A percentile compares a stretch with the other conserved stretches of the same genome.
Conservation (phyloP, 2,888 invertebrate genomes). For the Idaea straminata region DNA sequence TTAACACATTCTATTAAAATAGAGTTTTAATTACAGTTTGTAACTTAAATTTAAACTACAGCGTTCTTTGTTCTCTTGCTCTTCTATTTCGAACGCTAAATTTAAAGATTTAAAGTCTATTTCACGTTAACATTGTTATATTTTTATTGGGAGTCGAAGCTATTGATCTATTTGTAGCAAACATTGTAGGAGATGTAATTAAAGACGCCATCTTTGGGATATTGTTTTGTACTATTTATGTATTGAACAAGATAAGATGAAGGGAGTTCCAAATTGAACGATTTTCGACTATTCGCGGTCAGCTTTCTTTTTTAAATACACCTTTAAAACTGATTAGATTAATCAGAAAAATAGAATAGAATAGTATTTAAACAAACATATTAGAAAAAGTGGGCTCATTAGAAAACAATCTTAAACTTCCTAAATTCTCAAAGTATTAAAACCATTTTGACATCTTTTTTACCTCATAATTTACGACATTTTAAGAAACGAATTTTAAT, state of each 20-base stretch:
- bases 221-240: conserved; percentile 12
- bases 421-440: too few relatives aligned
- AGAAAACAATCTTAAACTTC: too few relatives aligned
- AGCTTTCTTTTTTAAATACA: too few relatives aligned
- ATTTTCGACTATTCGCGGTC: too few relatives aligned
- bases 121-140: conserved; percentile 17
- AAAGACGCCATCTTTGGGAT: conserved; percentile 35
- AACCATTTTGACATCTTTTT: too few relatives aligned
- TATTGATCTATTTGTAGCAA: conserved; percentile 51
- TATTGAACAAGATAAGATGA: background rate
- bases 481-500: too few relatives aligned
- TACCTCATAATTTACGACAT: too few relatives aligned
- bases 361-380: too few relatives aligned
- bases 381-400: too few relatives aligned
- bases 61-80: conserved; percentile 39
- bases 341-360: too few relatives aligned
- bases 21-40: conserved; percentile 4
- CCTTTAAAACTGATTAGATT: too few relatives aligned
- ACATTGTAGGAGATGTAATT: conserved; percentile 44
- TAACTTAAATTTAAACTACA: conserved; percentile 9
- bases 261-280: too few relatives aligned
- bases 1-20: conserved; percentile 10
- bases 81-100: conserved; percentile 18
- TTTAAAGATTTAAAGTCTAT: background rate
- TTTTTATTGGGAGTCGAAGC: conserved; percentile 33